Evolutionary conservation across 1,140 invertebrate species (phyloP).

Genomic region (Saccostrea echinata): DNA sequence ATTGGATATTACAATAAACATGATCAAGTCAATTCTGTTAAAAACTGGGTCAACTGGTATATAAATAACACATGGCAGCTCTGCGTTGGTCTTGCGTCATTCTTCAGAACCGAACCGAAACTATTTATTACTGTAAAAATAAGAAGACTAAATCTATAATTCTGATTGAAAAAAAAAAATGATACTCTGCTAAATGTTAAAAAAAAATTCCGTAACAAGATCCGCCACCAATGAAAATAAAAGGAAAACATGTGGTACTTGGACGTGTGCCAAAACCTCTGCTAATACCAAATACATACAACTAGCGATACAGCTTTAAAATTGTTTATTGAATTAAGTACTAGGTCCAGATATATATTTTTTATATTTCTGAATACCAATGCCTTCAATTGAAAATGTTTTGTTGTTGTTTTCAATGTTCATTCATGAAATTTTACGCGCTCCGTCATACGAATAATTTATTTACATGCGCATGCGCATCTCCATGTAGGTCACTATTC

Average conservation of each 20-base stretch:
- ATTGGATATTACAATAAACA: too few relatives aligned
- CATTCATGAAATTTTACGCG: conserved; percentile 36
- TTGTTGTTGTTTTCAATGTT: not conserved
- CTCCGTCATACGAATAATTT: conserved; percentile 20
- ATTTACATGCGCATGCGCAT: conserved; percentile 30
- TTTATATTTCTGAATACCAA: not conserved
- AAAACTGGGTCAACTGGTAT: too few relatives aligned
- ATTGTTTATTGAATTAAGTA: too few relatives aligned
- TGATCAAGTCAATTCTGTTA: too few relatives aligned
- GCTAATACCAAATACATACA: not conserved
- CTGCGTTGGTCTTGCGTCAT: too few relatives aligned
- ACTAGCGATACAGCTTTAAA: not conserved
- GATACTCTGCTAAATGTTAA: too few relatives aligned
- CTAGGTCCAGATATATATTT: too few relatives aligned
- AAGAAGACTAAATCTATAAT: too few relatives aligned
- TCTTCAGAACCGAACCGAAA: too few relatives aligned
- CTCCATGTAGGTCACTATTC: conserved; percentile 19
- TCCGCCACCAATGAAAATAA: conserved; percentile 14
- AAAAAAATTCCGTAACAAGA: not conserved
- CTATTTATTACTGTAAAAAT: too few relatives aligned
- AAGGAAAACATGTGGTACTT: conserved; percentile 15
- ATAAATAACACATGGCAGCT: too few relatives aligned
- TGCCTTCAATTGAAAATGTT: not conserved
- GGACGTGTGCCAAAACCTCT: conserved; percentile 10
- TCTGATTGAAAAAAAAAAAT: too few relatives aligned